Base-by-base conservation (phyloP, 92 coral and sea anemone genomes). In the Nematostella vectensis region DNA sequence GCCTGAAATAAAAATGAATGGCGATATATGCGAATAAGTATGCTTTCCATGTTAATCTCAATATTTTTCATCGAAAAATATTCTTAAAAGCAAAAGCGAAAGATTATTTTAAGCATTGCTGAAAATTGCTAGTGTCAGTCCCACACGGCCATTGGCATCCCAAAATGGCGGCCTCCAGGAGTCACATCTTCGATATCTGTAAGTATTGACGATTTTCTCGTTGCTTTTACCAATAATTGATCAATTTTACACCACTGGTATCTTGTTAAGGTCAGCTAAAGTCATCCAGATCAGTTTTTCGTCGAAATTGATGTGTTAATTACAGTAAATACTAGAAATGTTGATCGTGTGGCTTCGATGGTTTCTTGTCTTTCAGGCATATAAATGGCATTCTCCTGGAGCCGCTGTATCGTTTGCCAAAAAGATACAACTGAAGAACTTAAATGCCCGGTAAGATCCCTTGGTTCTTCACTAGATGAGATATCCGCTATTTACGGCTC, bases 361-460 rank as follows among this genome's bases (percentile, higher is more conserved):
- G 19, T 17, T 17, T 27, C 31, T 27, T 2, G 36, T 21, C 37
- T 44, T 61, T 63, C 52, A 47, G 52, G 61, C 24, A 33, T 19
- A 15, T 11, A 3, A 33, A 65, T 66, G 72, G 26, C 39, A 27
- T 39, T 66, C 10, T 71, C 72, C 47, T 71, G 80, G 80, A 54
- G 48, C 54, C 63, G 61, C 2, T 72, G 85, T 53, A 30, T 72
- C 17, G 60, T 64, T 50, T 50, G 75, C 31, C 74, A 78, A 59
- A 78, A 54, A 65, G 19, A 29, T 2, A 78, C 75, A 71, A 17
- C 24, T 24, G 80, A 80, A 61, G 87, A 62, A 6, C 61, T 73
- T 25, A 55, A 79, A 43, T 73, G 81, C 48, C 77, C 76, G 29
- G 48, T 80, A 27, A 74, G 68, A 73, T 62, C 77, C 39, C 24